A percentile compares a stretch with the other conserved stretches of the same genome.
These are phyloP conservation scores for Cephalopholis sonnerati DNA, from an alignment of 2,113 vertebrate species.

Conservation along the genomic window DNA sequence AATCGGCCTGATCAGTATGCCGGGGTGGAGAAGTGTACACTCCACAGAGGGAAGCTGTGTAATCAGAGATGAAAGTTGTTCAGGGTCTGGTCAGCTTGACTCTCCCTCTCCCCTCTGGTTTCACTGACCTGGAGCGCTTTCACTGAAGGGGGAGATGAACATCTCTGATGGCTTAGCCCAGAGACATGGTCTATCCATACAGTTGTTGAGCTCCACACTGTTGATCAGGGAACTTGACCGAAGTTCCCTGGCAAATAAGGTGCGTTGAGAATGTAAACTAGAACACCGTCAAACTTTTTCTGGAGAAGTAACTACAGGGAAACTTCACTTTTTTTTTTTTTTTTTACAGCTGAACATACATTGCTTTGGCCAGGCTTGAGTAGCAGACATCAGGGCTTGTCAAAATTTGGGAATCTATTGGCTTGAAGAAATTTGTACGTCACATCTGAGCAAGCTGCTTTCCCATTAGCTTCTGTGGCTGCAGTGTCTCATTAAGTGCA, in stretches of 20 bases:
- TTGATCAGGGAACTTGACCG: slow-evolving; percentile 26
- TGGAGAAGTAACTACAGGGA: slow-evolving; percentile 9
- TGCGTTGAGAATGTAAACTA: slow-evolving; percentile 55
- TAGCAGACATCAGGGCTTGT: background rate
- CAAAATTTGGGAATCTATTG: background rate
- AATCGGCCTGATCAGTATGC: slow-evolving; percentile 74
- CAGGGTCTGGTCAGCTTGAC: slow-evolving; percentile 72
- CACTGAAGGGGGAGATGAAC: slow-evolving; percentile 61
- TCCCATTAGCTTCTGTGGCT: no score
- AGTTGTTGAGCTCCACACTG: slow-evolving; percentile 35
- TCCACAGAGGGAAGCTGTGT: slow-evolving; percentile 72
- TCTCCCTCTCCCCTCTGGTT: slow-evolving; percentile 61
- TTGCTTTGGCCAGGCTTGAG: background rate
- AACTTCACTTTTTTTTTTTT: background rate
- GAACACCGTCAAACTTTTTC: slow-evolving; percentile 9
- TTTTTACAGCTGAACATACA: background rate
- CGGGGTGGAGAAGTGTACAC: slow-evolving; percentile 53
- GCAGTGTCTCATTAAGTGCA: no score
- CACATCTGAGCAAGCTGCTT: background rate
- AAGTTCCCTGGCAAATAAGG: slow-evolving; percentile 48
- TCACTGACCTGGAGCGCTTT: slow-evolving; percentile 72
- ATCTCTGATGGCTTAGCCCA: slow-evolving; percentile 70
- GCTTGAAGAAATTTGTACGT: background rate
- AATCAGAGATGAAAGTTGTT: slow-evolving; percentile 80
- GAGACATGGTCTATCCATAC: slow-evolving; percentile 45